Conservation (phyloP, 1,140 invertebrate genomes). For the Drosophila ercepeae region DNA sequence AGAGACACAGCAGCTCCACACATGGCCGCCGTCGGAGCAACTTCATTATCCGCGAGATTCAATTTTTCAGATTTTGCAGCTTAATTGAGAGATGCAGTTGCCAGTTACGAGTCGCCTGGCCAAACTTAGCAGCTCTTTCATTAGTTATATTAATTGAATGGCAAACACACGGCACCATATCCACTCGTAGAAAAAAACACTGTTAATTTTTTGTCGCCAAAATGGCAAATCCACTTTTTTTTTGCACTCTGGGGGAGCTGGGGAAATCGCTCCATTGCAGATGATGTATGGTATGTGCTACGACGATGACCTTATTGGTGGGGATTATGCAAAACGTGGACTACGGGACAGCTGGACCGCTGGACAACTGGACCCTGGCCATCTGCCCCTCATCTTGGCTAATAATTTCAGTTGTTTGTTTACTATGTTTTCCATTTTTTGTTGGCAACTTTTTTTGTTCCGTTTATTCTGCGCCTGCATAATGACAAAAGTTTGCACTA, state of each 20-base stretch:
- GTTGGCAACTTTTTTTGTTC: conserved; percentile 36
- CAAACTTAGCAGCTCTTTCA: conserved; percentile 69
- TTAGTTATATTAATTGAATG: conserved; percentile 79
- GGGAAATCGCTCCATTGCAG: conserved; percentile 36
- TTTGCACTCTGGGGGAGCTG: conserved; percentile 20
- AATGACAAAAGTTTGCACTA: conserved; percentile 77
- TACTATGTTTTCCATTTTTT: conserved; percentile 44
- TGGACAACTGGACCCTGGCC: conserved; percentile 29
- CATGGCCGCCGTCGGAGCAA: conserved; percentile 28
- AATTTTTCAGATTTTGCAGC: conserved; percentile 22
- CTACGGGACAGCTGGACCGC: no score
- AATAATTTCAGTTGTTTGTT: conserved; percentile 72
- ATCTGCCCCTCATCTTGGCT: conserved; percentile 64
- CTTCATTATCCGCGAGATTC: conserved; percentile 55
- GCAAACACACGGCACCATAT: conserved; percentile 30
- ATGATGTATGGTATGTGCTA: conserved; percentile 34
- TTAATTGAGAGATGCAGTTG: conserved; percentile 71
- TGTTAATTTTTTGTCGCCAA: conserved; percentile 46
- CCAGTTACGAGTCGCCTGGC: conserved; percentile 35
- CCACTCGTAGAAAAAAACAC: not conserved
- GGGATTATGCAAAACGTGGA: conserved; percentile 32
- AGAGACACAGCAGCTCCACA: conserved; percentile 1
- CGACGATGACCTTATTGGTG: conserved; percentile 36
- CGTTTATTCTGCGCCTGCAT: conserved; percentile 57
- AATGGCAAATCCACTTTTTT: conserved; percentile 31